phyloP scores from a whole-genome alignment of 2,797 vertebrate genomes.

The Geotrypetes seraphini region DNA sequence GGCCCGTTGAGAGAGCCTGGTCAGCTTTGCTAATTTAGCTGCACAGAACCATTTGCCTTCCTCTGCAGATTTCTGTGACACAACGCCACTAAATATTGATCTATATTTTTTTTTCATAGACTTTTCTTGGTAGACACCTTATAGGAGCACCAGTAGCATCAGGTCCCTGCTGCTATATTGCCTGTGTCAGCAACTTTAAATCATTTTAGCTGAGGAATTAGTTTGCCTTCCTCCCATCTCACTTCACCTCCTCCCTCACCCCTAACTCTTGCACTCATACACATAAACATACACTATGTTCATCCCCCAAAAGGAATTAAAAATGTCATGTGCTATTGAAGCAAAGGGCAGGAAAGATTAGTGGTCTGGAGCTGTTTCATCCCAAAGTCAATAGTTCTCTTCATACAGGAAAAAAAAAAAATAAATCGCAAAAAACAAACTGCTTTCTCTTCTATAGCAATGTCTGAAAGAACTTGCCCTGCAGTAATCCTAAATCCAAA shows the following conservation, averaged over 20 bases:
- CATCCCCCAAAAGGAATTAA: no score
- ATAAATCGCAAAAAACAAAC: constrained; percentile 40
- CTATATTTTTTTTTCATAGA: background rate
- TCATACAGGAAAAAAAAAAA: constrained; percentile 14
- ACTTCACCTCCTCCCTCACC: constrained; percentile 4
- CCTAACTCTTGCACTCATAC: no score
- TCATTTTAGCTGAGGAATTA: constrained; percentile 19
- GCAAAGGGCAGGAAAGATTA: constrained; percentile 24
- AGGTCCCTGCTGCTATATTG: constrained; percentile 9
- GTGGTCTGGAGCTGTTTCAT: constrained; percentile 36
- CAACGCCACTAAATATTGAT: no score
- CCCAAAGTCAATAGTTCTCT: constrained; percentile 49
- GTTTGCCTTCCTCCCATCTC: constrained; percentile 8
- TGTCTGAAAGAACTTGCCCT: constrained; percentile 25
- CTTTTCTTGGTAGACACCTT: background rate
- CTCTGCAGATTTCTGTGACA: no score
- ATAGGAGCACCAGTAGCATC: constrained; percentile 2
- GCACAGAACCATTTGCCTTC: no score
- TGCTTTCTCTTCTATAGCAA: constrained; percentile 37
- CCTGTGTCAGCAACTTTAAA: constrained; percentile 21
- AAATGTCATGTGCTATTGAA: no score
- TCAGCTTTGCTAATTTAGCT: no score
- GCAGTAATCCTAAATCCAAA: constrained; percentile 48
- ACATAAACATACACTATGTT: constrained; percentile 17
- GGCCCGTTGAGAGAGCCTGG: no score